phyloP scores from a whole-genome alignment of 1,140 invertebrate species.

The Nixonia krombeini region DNA sequence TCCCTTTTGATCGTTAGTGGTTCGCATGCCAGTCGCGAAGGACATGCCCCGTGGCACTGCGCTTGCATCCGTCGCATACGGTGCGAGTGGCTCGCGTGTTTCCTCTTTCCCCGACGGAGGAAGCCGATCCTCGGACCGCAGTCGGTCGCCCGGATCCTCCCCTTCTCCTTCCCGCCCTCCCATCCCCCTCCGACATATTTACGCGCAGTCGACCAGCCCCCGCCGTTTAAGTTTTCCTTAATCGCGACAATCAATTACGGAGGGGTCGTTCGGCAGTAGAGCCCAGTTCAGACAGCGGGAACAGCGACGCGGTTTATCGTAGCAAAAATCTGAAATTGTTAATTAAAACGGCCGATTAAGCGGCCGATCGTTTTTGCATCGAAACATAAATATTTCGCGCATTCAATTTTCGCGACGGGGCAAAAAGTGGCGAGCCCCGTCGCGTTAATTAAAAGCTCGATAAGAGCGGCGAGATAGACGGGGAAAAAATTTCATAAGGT shows the following conservation, averaged over 20 bases:
- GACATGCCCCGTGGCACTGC: neutral
- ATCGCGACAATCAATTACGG: neutral
- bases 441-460: neutral
- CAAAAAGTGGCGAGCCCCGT: no score
- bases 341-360: no score
- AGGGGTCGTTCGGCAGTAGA: no score
- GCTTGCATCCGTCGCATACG: neutral
- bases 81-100: neutral
- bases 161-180: neutral
- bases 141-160: no score
- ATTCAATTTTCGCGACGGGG: no score
- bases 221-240: neutral
- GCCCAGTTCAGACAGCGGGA: no score
- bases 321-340: no score
- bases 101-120: neutral
- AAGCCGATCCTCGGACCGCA: neutral
- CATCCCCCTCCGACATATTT: no score
- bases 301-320: no score
- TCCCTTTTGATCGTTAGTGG: slow-evolving; percentile 45
- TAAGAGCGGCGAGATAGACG: neutral
- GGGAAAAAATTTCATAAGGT: neutral
- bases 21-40: slow-evolving; percentile 34
- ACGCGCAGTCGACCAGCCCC: neutral
- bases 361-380: no score
- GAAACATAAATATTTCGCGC: no score